phyloP scores from a whole-genome alignment of 1,140 invertebrate species.

The Drosophila kepulauana region DNA sequence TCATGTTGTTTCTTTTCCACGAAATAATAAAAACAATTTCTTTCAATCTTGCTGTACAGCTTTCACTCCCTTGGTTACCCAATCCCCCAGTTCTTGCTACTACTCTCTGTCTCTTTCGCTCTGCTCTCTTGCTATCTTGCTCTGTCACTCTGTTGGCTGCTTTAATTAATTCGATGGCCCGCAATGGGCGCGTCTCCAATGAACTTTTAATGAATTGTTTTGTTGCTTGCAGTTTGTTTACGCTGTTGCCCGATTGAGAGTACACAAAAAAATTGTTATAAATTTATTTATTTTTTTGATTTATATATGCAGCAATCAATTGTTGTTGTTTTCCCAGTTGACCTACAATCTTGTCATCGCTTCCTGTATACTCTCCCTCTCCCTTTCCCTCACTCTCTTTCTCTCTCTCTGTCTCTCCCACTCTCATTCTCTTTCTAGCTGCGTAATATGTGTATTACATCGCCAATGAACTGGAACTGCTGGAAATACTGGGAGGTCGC shows the following conservation, averaged over 20 bases:
- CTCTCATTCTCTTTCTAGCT: background rate
- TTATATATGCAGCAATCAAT: conserved; percentile 4
- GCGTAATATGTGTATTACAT: conserved; percentile 52
- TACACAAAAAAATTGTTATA: conserved; percentile 59
- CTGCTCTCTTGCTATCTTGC: conserved; percentile 12
- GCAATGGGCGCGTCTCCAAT: conserved; percentile 69
- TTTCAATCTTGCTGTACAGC: conserved; percentile 51
- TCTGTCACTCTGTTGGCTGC: conserved; percentile 33
- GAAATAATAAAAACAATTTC: conserved; percentile 76
- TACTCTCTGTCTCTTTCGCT: conserved; percentile 7
- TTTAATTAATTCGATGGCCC: conserved; percentile 78
- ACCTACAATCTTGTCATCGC: conserved; percentile 64
- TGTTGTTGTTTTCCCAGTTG: background rate
- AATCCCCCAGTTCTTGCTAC: conserved; percentile 17
- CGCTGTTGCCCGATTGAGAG: conserved; percentile 61
- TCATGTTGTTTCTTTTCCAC: conserved; percentile 46
- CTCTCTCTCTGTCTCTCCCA: too few species aligned
- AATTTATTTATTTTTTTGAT: conserved; percentile 32
- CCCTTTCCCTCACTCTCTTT: background rate
- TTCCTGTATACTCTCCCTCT: background rate
- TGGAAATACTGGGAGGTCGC: conserved; percentile 17
- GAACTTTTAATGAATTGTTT: conserved; percentile 74
- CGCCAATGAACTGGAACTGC: conserved; percentile 66
- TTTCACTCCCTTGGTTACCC: conserved; percentile 37
- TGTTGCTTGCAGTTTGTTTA: conserved; percentile 73